Evolutionary conservation across 2,797 vertebrate species (phyloP).

Genomic region (Galagoides demidoff): DNA sequence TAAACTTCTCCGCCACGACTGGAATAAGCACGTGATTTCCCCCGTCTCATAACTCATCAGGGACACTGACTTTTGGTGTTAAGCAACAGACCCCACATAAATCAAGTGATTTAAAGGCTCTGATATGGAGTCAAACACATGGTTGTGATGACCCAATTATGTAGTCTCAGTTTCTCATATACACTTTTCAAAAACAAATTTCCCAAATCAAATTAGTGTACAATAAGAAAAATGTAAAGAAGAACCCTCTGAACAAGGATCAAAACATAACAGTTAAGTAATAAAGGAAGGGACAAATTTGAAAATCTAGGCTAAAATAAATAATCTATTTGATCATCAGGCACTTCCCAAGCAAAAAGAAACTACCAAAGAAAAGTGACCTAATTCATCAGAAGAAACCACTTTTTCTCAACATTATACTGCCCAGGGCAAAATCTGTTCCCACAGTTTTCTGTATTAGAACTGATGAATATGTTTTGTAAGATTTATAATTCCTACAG

Average conservation of each 20-base stretch:
- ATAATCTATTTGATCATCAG: background rate
- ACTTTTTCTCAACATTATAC: background rate
- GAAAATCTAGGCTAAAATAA: constrained; percentile 28
- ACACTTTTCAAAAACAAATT: constrained; percentile 21
- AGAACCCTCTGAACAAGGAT: background rate
- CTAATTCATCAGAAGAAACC: background rate
- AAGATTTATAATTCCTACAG: background rate
- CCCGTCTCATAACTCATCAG: constrained; percentile 7
- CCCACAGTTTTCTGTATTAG: background rate
- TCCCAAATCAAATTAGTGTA: constrained; percentile 29
- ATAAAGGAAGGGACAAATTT: background rate
- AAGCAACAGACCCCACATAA: background rate
- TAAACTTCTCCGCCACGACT: constrained; percentile 49
- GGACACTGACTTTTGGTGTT: constrained; percentile 8
- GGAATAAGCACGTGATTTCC: background rate
- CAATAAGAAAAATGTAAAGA: background rate
- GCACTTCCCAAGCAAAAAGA: background rate
- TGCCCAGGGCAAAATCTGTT: background rate
- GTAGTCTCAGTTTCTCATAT: constrained; percentile 18
- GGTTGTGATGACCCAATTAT: background rate
- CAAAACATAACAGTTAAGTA: background rate
- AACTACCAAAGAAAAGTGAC: background rate
- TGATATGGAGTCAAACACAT: background rate
- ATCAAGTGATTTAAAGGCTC: constrained; percentile 2
- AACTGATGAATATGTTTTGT: constrained; percentile 11